These are phyloP conservation scores for Rallus crepitans DNA, from an alignment of 2,797 vertebrate species.

Conservation along the genomic window DNA sequence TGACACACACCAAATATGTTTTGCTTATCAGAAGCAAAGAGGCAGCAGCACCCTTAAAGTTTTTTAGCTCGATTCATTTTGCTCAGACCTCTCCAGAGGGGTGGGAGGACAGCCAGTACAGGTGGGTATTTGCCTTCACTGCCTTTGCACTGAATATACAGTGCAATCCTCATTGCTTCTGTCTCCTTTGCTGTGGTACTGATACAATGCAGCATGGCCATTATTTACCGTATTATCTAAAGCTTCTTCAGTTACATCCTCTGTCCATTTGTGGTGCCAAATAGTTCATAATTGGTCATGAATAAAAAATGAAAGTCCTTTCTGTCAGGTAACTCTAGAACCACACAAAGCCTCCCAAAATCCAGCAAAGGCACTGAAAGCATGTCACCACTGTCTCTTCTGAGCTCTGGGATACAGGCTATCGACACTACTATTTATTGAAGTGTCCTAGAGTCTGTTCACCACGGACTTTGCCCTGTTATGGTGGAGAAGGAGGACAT, in stretches of 20 bases:
- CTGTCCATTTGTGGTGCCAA: background rate
- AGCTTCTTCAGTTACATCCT: background rate
- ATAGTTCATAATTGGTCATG: background rate
- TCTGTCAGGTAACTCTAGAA: background rate
- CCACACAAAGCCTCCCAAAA: background rate
- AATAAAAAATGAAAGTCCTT: background rate
- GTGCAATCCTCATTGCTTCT: background rate
- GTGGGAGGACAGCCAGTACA: background rate
- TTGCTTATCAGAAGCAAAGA: background rate
- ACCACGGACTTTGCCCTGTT: background rate
- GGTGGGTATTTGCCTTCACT: background rate
- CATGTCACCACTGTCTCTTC: background rate
- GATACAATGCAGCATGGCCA: background rate
- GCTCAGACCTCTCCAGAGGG: background rate
- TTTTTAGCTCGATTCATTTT: background rate
- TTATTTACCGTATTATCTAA: accelerated
- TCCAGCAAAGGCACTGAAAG: background rate
- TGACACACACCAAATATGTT: background rate
- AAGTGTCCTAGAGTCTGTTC: background rate
- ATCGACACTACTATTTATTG: background rate
- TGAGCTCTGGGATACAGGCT: background rate
- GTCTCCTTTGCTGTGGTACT: background rate
- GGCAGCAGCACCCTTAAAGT: background rate
- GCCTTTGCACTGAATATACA: background rate
- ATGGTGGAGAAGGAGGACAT: background rate